phyloP scores from a whole-genome alignment of 2,888 invertebrate species.

The Drosophila crucigera region DNA sequence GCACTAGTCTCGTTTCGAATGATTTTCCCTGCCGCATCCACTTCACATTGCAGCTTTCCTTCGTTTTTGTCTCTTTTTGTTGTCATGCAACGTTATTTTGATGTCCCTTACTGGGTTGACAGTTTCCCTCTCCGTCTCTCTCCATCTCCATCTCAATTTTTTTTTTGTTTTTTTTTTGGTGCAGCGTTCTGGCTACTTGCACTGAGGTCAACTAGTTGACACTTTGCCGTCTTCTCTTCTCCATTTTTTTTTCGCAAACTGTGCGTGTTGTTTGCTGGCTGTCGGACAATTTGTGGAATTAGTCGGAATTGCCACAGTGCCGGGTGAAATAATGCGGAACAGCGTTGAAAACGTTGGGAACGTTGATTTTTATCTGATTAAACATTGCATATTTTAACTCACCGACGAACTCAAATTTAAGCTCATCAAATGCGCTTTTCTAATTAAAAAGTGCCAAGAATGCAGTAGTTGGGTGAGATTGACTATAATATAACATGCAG shows the following conservation, averaged over 20 bases:
- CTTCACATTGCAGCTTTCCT: constrained; percentile 8
- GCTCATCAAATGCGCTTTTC: background rate
- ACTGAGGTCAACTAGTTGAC: constrained; percentile 76
- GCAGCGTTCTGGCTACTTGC: constrained; percentile 56
- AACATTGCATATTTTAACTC: constrained; percentile 8
- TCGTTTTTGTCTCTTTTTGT: background rate
- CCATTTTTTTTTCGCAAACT: constrained; percentile 24
- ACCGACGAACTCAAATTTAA: background rate
- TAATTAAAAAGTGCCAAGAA: background rate
- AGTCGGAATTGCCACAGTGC: constrained; percentile 26
- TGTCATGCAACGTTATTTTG: constrained; percentile 59
- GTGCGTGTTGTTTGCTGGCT: constrained; percentile 25
- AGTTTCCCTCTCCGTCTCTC: constrained; percentile 26
- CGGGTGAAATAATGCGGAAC: constrained; percentile 56
- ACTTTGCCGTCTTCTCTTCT: constrained; percentile 42
- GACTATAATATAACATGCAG: background rate
- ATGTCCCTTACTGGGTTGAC: constrained; percentile 53
- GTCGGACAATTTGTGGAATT: constrained; percentile 38
- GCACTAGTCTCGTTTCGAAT: constrained; percentile 42
- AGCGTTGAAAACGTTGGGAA: constrained; percentile 35
- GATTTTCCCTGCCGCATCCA: constrained; percentile 23
- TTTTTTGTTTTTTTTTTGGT: constrained; percentile 9
- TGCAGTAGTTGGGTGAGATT: background rate
- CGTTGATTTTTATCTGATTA: constrained; percentile 68
- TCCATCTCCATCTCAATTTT: background rate